A percentile compares a stretch with the other conserved stretches of the same genome.
Conservation (phyloP, 2,113 vertebrate genomes). For the Poeciliopsis retropinna region DNA sequence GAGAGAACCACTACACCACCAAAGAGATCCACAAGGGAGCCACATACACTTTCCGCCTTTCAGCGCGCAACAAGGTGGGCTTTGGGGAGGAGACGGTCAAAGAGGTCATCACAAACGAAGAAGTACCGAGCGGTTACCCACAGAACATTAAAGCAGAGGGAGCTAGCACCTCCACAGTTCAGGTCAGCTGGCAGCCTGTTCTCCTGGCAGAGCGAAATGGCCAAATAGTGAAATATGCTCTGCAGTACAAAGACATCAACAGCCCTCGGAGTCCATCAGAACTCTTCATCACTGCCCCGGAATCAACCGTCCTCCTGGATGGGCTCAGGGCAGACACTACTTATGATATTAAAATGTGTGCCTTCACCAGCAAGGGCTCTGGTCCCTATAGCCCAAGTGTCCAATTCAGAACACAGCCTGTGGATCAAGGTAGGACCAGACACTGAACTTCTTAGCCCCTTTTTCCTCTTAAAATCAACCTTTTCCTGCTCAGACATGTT, state of each 20-base stretch:
- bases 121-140: conserved; percentile 92
- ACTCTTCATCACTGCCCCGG: conserved; percentile 91
- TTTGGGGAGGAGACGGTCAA: conserved; percentile 97
- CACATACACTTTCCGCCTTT: conserved; percentile 92
- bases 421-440: conserved; percentile 99
- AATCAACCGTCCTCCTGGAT: conserved; percentile 89
- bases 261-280: conserved; percentile 91
- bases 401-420: conserved; percentile 99
- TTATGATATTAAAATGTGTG: conserved; percentile 99
- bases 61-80: conserved; percentile 97
- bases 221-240: conserved; percentile 90
- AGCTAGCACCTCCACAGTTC: conserved; percentile 90
- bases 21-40: conserved; percentile 98
- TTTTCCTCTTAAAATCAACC: conserved; percentile 61
- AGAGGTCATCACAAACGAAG: conserved; percentile 94
- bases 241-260: conserved; percentile 99
- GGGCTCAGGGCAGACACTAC: conserved; percentile 97
- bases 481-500: conserved; percentile 35
- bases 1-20: conserved; percentile 97
- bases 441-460: conserved; percentile 71
- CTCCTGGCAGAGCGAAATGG: conserved; percentile 93
- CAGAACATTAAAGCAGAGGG: conserved; percentile 91
- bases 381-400: conserved; percentile 99
- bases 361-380: conserved; percentile 98
- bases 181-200: conserved; percentile 93